These are phyloP conservation scores for Scrobipalpa costella DNA, from an alignment of 2,888 invertebrate species.

Conservation along the genomic window DNA sequence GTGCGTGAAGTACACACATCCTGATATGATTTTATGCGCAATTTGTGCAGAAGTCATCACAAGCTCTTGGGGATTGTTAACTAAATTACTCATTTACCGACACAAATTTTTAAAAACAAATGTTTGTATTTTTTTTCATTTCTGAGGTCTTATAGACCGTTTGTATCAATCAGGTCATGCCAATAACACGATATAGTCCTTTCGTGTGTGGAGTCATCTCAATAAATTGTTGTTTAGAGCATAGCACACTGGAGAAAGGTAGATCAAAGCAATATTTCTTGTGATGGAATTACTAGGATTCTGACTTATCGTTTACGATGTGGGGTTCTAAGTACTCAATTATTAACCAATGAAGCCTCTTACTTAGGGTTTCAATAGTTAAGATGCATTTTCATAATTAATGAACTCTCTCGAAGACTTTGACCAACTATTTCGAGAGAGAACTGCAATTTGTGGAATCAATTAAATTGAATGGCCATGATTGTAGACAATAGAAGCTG, in stretches of 20 bases:
- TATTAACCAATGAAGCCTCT: constrained; percentile 24
- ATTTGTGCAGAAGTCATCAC: no score
- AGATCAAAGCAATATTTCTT: constrained; percentile 39
- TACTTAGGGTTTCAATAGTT: neutral
- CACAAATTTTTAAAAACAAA: no score
- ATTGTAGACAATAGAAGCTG: neutral
- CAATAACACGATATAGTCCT: neutral
- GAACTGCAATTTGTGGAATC: neutral
- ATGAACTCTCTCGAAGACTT: neutral
- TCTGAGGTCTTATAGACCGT: no score
- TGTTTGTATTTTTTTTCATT: no score
- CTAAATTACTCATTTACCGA: no score
- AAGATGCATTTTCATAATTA: constrained; percentile 4
- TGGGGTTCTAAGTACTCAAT: constrained; percentile 7
- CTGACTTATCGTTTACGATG: constrained; percentile 31
- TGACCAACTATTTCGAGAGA: constrained; percentile 8
- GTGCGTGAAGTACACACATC: constrained; percentile 21
- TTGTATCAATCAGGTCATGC: neutral
- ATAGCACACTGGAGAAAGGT: constrained; percentile 31
- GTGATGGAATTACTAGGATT: constrained; percentile 38
- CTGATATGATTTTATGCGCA: neutral
- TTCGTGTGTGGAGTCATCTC: constrained; percentile 32
- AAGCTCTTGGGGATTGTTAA: no score
- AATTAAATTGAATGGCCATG: neutral
- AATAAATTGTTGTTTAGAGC: constrained; percentile 35